phyloP scores from a whole-genome alignment of 2,888 invertebrate species.

The Plutella xylostella region DNA sequence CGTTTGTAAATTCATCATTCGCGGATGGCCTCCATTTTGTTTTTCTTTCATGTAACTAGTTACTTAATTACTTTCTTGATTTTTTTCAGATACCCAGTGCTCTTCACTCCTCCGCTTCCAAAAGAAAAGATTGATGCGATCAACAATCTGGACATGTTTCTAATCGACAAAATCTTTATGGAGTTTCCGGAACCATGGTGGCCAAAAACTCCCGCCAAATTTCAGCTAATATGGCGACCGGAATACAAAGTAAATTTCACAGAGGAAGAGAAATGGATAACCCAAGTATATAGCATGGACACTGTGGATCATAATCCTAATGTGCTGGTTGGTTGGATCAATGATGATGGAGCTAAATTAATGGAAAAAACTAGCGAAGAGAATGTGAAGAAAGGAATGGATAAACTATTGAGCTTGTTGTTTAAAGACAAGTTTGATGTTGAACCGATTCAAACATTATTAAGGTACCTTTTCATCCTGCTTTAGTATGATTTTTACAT shows the following conservation, averaged over 20 bases:
- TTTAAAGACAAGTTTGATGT: background rate
- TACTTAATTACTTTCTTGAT: too few relatives aligned
- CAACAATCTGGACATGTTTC: slow-evolving; percentile 62
- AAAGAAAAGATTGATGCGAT: slow-evolving; percentile 48
- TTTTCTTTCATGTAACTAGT: too few relatives aligned
- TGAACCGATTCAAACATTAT: background rate
- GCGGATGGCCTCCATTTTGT: too few relatives aligned
- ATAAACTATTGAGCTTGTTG: background rate
- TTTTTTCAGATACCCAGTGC: background rate
- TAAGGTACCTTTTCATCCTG: background rate
- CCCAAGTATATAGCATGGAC: background rate
- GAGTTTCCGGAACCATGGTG: slow-evolving; percentile 5
- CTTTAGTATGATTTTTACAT: background rate
- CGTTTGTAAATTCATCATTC: too few relatives aligned
- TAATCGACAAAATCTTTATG: slow-evolving; percentile 70
- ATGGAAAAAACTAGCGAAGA: slow-evolving; percentile 58
- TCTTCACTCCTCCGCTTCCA: slow-evolving; percentile 1
- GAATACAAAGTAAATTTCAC: background rate
- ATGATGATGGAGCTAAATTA: slow-evolving; percentile 56
- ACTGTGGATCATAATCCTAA: slow-evolving; percentile 16
- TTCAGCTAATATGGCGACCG: background rate
- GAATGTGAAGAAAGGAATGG: slow-evolving; percentile 1
- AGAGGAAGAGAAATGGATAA: background rate
- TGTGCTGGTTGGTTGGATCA: slow-evolving; percentile 67
- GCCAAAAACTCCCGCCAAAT: background rate